Percentiles rank a stretch among this genome's conserved stretches.
These are phyloP conservation scores for Calypte anna DNA, from an alignment of 2,113 vertebrate species.

Conservation along the genomic window DNA sequence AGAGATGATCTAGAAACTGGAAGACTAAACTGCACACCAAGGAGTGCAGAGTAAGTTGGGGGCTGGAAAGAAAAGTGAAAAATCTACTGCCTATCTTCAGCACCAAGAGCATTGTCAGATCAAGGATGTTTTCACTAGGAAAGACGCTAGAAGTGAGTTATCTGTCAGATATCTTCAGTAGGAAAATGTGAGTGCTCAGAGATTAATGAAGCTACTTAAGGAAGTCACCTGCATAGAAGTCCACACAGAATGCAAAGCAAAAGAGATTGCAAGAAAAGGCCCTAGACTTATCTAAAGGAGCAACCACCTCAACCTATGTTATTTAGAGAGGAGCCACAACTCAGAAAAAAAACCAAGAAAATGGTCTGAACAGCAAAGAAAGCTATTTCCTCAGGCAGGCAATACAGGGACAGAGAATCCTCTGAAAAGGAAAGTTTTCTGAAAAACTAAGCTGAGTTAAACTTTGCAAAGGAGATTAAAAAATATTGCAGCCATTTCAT, in stretches of 20 bases:
- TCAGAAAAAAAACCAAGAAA: not conserved
- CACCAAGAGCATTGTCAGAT: not conserved
- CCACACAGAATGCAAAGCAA: not conserved
- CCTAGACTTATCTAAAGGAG: not conserved
- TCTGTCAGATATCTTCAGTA: conserved; percentile 9
- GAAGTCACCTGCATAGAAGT: conserved; percentile 19
- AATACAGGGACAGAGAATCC: not conserved
- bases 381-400: not conserved
- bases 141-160: not conserved
- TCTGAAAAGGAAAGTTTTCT: not conserved
- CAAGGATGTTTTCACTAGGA: conserved; percentile 24
- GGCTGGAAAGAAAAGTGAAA: not conserved
- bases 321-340: not conserved
- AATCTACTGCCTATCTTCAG: not conserved
- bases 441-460: conserved; percentile 32
- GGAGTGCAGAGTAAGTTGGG: not conserved
- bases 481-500: conserved; percentile 18
- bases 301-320: not conserved
- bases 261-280: not conserved
- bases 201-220: conserved; percentile 37
- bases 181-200: not conserved
- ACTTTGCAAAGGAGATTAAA: conserved; percentile 20
- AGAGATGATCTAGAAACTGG: not conserved
- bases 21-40: not conserved
- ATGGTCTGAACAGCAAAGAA: not conserved